Conservation (phyloP, 1,140 invertebrate species). For the Propsilocerus akamusi region DNA sequence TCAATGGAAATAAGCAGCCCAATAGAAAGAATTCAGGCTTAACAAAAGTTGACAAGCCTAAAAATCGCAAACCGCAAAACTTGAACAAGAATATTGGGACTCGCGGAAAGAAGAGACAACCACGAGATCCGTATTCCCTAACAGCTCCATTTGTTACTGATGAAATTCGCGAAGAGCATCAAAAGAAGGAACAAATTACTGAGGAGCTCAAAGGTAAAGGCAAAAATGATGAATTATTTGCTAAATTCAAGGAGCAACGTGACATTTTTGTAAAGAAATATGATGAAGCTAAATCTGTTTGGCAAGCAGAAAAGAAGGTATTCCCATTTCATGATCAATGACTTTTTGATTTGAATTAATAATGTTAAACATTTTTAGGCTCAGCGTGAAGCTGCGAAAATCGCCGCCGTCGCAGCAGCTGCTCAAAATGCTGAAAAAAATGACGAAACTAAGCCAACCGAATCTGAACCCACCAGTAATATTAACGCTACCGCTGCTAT, state of each 20-base stretch:
- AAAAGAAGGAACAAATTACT: slow-evolving; percentile 19
- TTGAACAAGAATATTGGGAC: not conserved
- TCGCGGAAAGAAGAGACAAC: not conserved
- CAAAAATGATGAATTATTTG: slow-evolving; percentile 22
- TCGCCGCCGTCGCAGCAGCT: not conserved
- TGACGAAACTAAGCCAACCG: too few relatives aligned
- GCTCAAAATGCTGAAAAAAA: not conserved
- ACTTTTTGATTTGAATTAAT: not conserved
- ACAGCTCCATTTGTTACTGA: slow-evolving; percentile 23
- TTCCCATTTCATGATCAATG: not conserved
- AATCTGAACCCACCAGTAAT: too few relatives aligned
- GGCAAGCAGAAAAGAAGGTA: not conserved
- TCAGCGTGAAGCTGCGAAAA: not conserved
- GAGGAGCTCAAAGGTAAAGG: slow-evolving; percentile 20
- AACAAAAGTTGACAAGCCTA: not conserved
- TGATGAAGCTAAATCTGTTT: slow-evolving; percentile 11
- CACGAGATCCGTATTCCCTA: slow-evolving; percentile 19
- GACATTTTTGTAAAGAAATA: slow-evolving; percentile 22
- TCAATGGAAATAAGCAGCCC: not conserved
- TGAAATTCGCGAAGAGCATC: slow-evolving; percentile 17
- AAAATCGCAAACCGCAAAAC: not conserved
- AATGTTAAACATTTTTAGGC: not conserved
- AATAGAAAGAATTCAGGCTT: not conserved
- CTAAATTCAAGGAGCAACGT: slow-evolving; percentile 21
- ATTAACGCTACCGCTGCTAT: too few relatives aligned